Conservation (phyloP, 2,113 vertebrate species). For the Lepus americanus region DNA sequence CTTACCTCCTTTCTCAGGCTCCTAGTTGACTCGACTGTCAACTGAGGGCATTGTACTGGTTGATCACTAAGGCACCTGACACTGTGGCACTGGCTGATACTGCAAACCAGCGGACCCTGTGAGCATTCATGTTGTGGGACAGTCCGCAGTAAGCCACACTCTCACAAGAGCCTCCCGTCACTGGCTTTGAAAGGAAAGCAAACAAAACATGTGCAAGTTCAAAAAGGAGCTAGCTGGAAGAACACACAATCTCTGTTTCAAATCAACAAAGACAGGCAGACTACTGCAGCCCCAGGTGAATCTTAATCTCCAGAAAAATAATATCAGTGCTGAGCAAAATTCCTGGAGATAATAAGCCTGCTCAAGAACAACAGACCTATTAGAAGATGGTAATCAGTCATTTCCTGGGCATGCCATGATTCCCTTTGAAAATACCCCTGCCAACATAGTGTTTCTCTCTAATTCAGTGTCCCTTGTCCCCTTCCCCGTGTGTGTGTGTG, state of each 20-base stretch:
- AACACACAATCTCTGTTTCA: neutral
- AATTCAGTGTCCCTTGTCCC: neutral
- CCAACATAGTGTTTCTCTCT: conserved; percentile 3
- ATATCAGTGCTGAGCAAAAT: neutral
- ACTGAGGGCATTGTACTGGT: neutral
- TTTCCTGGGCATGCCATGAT: neutral
- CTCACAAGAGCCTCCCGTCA: neutral
- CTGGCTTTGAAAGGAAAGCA: neutral
- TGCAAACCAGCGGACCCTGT: neutral
- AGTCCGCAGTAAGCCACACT: neutral
- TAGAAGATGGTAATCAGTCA: neutral
- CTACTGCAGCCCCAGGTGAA: conserved; percentile 19
- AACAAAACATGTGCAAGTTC: neutral
- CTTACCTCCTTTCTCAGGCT: neutral
- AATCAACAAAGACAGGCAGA: neutral
- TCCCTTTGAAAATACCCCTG: neutral
- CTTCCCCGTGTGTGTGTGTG: neutral
- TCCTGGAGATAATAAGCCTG: neutral
- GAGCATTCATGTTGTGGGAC: neutral
- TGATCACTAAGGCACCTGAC: neutral
- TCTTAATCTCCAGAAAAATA: conserved; percentile 7
- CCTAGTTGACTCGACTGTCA: neutral
- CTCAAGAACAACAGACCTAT: neutral
- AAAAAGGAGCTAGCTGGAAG: neutral
- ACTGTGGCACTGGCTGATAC: neutral